phyloP scores from a whole-genome alignment of 2,888 invertebrate genomes.

The Synergus itoensis region DNA sequence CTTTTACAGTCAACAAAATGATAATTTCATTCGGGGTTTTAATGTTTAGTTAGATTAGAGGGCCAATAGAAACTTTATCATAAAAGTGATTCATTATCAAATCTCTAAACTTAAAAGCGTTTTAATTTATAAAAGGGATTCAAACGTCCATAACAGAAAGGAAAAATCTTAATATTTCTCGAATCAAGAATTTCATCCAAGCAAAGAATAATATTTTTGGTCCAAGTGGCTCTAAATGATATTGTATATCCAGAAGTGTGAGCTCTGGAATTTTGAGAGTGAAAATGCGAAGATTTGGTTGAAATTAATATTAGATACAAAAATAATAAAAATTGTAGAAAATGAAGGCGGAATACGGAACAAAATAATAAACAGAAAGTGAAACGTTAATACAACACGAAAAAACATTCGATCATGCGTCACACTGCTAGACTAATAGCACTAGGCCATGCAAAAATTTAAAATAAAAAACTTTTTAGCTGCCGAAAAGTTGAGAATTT shows the following conservation, averaged over 20 bases:
- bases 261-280: background rate
- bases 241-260: conserved; percentile 44
- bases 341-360: background rate
- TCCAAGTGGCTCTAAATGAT: conserved; percentile 51
- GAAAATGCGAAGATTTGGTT: background rate
- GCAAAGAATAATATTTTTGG: background rate
- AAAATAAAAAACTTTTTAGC: background rate
- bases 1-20: conserved; percentile 55
- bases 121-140: no score
- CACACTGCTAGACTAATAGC: conserved; percentile 38
- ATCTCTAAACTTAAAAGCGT: no score
- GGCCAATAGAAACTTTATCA: no score
- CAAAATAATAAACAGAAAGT: background rate
- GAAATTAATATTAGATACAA: background rate
- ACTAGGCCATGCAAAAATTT: conserved; percentile 32
- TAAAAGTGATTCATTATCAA: no score
- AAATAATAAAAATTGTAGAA: background rate
- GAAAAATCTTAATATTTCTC: background rate
- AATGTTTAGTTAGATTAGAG: background rate
- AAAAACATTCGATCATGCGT: conserved; percentile 23
- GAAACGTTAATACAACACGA: background rate
- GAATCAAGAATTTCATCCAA: conserved; percentile 46
- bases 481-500: background rate
- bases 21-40: conserved; percentile 25
- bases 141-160: background rate